These are phyloP conservation scores for Anthonomus grandis DNA, from an alignment of 1,140 invertebrate species.

Conservation along the genomic window DNA sequence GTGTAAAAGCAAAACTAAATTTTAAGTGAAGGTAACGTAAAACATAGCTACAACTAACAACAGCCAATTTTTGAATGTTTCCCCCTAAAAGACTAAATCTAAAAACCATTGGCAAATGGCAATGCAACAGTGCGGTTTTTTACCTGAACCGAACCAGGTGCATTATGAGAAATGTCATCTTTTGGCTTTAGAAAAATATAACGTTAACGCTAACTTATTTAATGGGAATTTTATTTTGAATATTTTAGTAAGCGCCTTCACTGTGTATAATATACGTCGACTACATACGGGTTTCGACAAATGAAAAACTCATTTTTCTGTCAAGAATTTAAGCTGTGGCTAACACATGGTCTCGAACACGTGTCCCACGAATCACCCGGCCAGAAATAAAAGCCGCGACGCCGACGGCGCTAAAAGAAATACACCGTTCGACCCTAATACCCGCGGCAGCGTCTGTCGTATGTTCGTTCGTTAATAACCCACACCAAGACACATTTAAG, in stretches of 20 bases:
- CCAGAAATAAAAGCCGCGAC: slow-evolving; percentile 22
- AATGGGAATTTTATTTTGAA: too few species aligned
- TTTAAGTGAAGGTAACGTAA: too few species aligned
- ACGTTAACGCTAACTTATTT: too few species aligned
- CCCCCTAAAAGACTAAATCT: neutral
- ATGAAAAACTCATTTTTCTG: slow-evolving; percentile 24
- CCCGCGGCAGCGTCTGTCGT: neutral
- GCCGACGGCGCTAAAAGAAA: slow-evolving; percentile 26
- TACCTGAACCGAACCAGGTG: neutral
- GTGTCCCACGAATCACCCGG: slow-evolving; percentile 20
- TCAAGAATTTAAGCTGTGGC: slow-evolving; percentile 22
- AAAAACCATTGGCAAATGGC: neutral
- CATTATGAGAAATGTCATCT: too few species aligned
- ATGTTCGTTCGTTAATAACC: neutral
- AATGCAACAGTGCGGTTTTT: neutral
- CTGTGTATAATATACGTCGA: neutral
- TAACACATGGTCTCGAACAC: slow-evolving; percentile 26
- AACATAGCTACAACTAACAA: too few species aligned
- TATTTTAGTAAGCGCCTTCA: too few species aligned
- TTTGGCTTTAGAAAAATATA: too few species aligned
- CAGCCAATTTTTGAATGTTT: too few species aligned
- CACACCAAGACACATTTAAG: too few species aligned
- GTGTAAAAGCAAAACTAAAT: too few species aligned
- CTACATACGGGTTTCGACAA: slow-evolving; percentile 13
- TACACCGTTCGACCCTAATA: slow-evolving; percentile 4